Base-by-base conservation (phyloP, 92 coral and sea anemone genomes). In the Zoanthus sansibaricus region DNA sequence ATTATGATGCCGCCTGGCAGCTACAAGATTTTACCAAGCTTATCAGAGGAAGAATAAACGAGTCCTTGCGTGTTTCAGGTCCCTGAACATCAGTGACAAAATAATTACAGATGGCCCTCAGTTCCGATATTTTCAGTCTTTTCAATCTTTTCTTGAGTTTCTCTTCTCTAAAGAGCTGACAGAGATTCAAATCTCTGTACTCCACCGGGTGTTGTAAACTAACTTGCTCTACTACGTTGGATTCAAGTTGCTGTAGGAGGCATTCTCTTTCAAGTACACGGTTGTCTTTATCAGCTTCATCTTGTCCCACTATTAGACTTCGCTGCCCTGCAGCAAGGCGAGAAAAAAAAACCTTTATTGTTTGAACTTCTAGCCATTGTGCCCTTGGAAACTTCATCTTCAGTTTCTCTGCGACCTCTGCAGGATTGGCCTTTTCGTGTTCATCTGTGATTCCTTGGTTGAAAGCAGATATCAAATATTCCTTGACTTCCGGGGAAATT, bases 321-420 rank as follows among this genome's bases (percentile, higher is more conserved):
- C 67, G 67, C 67, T 59, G 67, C 67, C n/a, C 20, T 67, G 72
- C 72, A 30, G 42, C 87, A 72, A 88, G 77, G 18, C 87, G 76
- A 82, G 91, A 88, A 88, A 88, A 88, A 61, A 71, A 33, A 18
- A 87, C 75, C 45, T 82, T 82, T 61, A 88, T 72, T 13, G 76
- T 82, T 48, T 88, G 87, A 25, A 21, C 73, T 56, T 88, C 91
- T 13, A 87, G 86, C 90, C 86, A 79, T 54, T 87, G 75, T 67
- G 90, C 16, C 52, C 47, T 42, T 10, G 79, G 48, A 69, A 87
- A 87, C 2, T 25, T 79, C 49, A 5, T 7, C 33, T 79, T 87
- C 78, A 87, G 62, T 11, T 87, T 77, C 5, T 87, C 90, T 68
- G 86, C 72, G 45, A 87, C 90, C 17, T 78, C 86, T 32, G 52